Percentiles rank a stretch among this genome's conserved stretches.
Evolutionary conservation across 2,113 vertebrate genomes (phyloP).

Genomic region (Cinclus cinclus): DNA sequence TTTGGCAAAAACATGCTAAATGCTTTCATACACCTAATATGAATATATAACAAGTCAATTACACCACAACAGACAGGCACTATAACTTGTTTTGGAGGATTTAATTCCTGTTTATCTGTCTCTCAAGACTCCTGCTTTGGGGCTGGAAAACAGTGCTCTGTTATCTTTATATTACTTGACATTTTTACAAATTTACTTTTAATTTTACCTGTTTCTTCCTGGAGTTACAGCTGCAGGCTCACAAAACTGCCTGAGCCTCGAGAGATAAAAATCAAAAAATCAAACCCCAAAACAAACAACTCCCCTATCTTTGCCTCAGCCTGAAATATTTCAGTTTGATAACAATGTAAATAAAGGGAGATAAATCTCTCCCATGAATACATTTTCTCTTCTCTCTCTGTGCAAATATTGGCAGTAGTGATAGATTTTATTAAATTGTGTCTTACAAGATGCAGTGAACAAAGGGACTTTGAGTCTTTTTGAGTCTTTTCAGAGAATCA

Average conservation of each 20-base stretch:
- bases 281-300: not conserved
- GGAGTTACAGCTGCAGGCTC: not conserved
- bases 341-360: not conserved
- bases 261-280: not conserved
- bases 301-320: not conserved
- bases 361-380: not conserved
- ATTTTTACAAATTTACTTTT: not conserved
- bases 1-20: not conserved
- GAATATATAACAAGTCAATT: not conserved
- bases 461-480: not conserved
- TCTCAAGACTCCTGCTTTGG: not conserved
- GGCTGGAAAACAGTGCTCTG: not conserved
- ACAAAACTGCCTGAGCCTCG: not conserved
- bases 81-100: not conserved
- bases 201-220: not conserved
- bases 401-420: not conserved
- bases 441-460: not conserved
- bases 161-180: not conserved
- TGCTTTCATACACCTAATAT: not conserved
- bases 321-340: not conserved
- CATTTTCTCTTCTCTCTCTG: not conserved
- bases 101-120: not conserved
- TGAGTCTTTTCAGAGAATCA: not conserved
- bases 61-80: not conserved
- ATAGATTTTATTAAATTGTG: not conserved